Base-by-base conservation (phyloP, 2,888 invertebrate species). In the Yponomeuta evonymella region DNA sequence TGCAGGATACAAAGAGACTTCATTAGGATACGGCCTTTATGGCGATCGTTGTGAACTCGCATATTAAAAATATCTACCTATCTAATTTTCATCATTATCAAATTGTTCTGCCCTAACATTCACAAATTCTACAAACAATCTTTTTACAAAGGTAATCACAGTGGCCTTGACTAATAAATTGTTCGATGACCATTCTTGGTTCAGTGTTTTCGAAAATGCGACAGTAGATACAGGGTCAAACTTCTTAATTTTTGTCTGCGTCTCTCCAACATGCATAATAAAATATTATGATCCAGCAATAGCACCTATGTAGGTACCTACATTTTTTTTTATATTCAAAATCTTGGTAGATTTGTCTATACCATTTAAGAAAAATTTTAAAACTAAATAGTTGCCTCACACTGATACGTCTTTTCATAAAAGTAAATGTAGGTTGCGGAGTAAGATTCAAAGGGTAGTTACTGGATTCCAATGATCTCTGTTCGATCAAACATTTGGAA, bases 61-160 rank as follows among this genome's bases (percentile, higher is more conserved):
- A 85, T 90, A 89, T 89, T 90, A 87, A 87, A 90, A 89, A 71
- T 90, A 88, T 86, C 90, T 91, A 90, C 89, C 91, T 90, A 91
- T 83, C 90, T 90, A 91, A 77, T 85, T 85, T 88, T 90, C 87
- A 86, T 68, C 51, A 58, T 15, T 90, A 90, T 90, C 88, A 90
- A 90, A 89, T 87, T 86, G 84, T 85, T 68, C 30, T 51, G 48
- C 36, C 51, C 51, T 68, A 68, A 68, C 68, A 51, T 58, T 29
- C 68, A 51, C 68, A 48, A 68, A 68, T 48, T 58, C 29, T 68
- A 68, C 68, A 68, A 68, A 68, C 68, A 29, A 68, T 51, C 9
- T 15, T 51, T 58, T 29, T 10, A 23, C 48, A 51, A 29, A 23
- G 30, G 48, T 68, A 68, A 68, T 68, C 68, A 68, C 68, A 68